A percentile compares a stretch with the other conserved stretches of the same genome.
phyloP scores from a whole-genome alignment of 2,113 vertebrate species.

The Zootoca vivipara region DNA sequence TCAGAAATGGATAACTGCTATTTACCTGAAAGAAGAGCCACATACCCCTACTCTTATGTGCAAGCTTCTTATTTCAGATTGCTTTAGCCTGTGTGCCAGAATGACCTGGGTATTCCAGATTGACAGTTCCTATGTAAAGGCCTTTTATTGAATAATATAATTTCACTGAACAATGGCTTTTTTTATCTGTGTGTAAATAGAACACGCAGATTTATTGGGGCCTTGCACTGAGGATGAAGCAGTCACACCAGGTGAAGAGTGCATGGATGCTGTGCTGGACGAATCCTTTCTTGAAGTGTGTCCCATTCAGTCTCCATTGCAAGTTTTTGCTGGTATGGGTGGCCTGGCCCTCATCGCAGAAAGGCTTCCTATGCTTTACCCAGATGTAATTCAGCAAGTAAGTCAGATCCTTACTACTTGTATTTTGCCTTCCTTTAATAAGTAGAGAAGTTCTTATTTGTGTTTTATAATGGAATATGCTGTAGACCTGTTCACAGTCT shows the following conservation, averaged over 20 bases:
- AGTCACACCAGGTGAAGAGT: conserved; percentile 88
- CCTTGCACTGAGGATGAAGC: conserved; percentile 92
- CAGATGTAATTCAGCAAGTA: conserved; percentile 98
- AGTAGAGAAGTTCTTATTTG: not conserved
- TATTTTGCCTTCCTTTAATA: not conserved
- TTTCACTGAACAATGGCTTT: not conserved
- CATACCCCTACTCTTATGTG: too few relatives aligned
- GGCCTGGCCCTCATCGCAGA: conserved; percentile 97
- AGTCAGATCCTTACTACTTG: conserved; percentile 52
- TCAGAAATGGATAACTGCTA: not conserved
- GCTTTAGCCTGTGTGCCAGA: not conserved
- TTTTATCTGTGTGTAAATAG: conserved; percentile 66
- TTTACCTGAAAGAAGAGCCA: not conserved
- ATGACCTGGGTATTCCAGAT: not conserved
- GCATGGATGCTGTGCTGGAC: conserved; percentile 88
- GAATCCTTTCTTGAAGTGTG: conserved; percentile 94
- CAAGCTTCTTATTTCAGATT: not conserved
- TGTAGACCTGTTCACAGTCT: not conserved
- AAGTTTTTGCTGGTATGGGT: conserved; percentile 98
- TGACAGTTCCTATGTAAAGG: not conserved
- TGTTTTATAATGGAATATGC: not conserved
- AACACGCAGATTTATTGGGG: conserved; percentile 90
- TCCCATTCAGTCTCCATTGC: conserved; percentile 95
- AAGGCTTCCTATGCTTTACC: conserved; percentile 97
- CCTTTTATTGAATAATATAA: not conserved